phyloP scores from a whole-genome alignment of 2,888 invertebrate genomes.

The Lymantria dispar region DNA sequence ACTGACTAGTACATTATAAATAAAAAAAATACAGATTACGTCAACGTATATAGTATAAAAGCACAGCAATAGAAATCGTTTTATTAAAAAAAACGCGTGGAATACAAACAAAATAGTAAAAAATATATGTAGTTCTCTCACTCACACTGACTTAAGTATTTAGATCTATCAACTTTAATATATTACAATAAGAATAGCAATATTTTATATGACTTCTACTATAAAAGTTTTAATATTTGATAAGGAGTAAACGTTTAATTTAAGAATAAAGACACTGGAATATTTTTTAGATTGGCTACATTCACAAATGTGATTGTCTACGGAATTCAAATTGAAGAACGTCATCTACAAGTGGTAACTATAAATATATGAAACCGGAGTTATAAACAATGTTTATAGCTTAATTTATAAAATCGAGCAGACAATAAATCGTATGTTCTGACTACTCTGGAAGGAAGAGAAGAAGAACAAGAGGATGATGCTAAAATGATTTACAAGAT shows the following conservation, averaged over 20 bases:
- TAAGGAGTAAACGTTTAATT: constrained; percentile 5
- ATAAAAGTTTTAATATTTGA: constrained; percentile 9
- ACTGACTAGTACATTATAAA: constrained; percentile 72
- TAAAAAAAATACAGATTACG: constrained; percentile 39
- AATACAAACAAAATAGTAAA: constrained; percentile 22
- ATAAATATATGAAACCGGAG: constrained; percentile 1
- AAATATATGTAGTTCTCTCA: constrained; percentile 10
- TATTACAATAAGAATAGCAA: constrained; percentile 8
- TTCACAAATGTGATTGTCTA: constrained; percentile 8
- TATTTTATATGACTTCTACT: constrained; percentile 6
- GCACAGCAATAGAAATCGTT: constrained; percentile 36
- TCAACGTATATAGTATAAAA: constrained; percentile 28
- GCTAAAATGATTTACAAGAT: constrained; percentile 7
- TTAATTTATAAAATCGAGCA: constrained; percentile 15
- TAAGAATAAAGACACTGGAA: not conserved
- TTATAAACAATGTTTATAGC: constrained; percentile 2
- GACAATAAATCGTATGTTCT: constrained; percentile 38
- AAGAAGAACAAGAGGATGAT: constrained; percentile 45
- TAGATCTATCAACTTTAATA: constrained; percentile 25
- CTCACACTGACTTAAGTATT: constrained; percentile 22
- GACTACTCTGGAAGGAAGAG: constrained; percentile 56
- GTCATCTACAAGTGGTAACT: constrained; percentile 30
- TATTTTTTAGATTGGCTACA: not conserved
- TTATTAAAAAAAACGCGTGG: constrained; percentile 23
- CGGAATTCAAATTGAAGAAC: constrained; percentile 7